Conservation (phyloP, 2,888 invertebrate species). For the Cylloceria caligata region DNA sequence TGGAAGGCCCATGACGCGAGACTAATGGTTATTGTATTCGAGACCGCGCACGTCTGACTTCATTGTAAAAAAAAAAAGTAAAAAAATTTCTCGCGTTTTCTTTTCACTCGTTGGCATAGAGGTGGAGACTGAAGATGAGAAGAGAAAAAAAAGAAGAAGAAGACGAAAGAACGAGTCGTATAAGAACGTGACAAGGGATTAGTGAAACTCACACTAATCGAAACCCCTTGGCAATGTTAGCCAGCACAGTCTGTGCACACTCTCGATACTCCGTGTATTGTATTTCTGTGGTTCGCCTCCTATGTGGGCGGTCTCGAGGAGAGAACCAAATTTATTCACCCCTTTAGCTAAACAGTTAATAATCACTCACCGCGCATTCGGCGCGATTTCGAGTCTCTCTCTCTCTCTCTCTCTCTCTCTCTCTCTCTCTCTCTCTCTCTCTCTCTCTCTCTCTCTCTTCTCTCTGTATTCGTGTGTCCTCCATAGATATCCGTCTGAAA, state of each 20-base stretch:
- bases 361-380: slow-evolving; percentile 70
- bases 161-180: slow-evolving; percentile 13
- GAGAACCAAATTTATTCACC: slow-evolving; percentile 75
- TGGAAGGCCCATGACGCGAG: slow-evolving; percentile 60
- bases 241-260: slow-evolving; percentile 2
- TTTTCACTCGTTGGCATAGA: slow-evolving; percentile 42
- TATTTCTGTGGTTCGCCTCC: slow-evolving; percentile 51
- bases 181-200: slow-evolving; percentile 46
- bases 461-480: slow-evolving; percentile 8
- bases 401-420: not conserved
- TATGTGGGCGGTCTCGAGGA: slow-evolving; percentile 73
- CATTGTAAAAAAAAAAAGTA: slow-evolving; percentile 3
- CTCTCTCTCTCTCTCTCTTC: too few relatives aligned
- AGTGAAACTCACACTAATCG: slow-evolving; percentile 46
- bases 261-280: slow-evolving; percentile 20
- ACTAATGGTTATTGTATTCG: slow-evolving; percentile 66
- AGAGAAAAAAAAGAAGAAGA: not conserved
- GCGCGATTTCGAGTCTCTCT: not conserved
- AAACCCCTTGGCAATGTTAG: slow-evolving; percentile 4
- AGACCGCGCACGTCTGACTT: slow-evolving; percentile 45
- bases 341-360: slow-evolving; percentile 76
- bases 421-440: not conserved
- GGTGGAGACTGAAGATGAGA: slow-evolving; percentile 41
- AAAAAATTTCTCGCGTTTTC: slow-evolving; percentile 55
- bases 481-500: slow-evolving; percentile 48